Evolutionary conservation across 2,888 invertebrate genomes (phyloP), one percentile per base, ranked within the genome.

Genomic region (Didymodactylos carnosus): DNA sequence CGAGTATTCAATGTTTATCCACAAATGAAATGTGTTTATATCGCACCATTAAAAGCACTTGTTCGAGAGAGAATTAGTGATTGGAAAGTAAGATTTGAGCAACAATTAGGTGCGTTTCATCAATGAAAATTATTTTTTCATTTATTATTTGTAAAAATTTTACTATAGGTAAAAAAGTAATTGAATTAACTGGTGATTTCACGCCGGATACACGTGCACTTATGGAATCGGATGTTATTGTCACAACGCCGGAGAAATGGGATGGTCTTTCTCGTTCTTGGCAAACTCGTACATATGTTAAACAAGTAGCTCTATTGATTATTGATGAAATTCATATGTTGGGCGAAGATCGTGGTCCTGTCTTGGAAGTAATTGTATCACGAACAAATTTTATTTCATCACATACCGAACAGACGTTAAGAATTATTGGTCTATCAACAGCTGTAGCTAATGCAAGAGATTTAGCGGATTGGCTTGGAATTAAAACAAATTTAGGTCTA

Each of bases 211-310:
- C 90, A 73, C 86, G 88, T 75, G 89, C 92, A 0, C 92, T 99
- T 75, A 87, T 88, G 0, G 78, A 87, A 72, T 89, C 94, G 0
- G 89, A 91, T 81, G 89, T 99, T 1, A 97, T 99, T 78, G 93
- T 99, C 29, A 98, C 98, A 0, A 99, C 98, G 0, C 98, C 98
- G 0, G 98, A 99, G 84, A 99, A 99, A 83, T 99, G 98, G 98
- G 98, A 99, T 84, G 97, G 97, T 73, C 92, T 99, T 80, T 94
- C 94, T 84, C 88, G 97, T 76, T 93, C 92, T 76, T 99, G 97
- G 97, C 94, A 95, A 81, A 94, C 92, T 0, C 87, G 98, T 78
- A 89, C 89, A 82, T 99, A 97, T 77, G 97, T 99, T 0, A 83
- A 84, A 78, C 81, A 91, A 79, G 94, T 97, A 0, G 89, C 90